These are phyloP conservation scores for Eugnorisma glareosa DNA, from an alignment of 2,888 invertebrate genomes.

Conservation along the genomic window DNA sequence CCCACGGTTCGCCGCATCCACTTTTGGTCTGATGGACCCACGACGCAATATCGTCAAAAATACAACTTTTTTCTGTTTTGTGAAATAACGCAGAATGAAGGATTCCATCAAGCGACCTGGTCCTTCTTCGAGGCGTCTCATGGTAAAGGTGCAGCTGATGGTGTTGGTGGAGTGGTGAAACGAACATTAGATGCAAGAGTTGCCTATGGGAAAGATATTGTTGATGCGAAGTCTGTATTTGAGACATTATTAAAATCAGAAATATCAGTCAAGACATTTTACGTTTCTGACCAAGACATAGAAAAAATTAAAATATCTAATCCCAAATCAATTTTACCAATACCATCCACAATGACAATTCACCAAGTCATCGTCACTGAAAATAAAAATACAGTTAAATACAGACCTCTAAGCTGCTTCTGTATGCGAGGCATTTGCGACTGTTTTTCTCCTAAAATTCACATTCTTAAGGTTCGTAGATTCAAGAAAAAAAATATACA, in stretches of 20 bases:
- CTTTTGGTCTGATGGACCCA: constrained; percentile 43
- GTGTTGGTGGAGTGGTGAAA: constrained; percentile 25
- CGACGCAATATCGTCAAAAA: constrained; percentile 53
- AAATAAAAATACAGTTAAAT: constrained; percentile 39
- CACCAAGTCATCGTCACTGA: constrained; percentile 39
- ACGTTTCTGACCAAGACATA: constrained; percentile 22
- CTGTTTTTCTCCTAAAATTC: constrained; percentile 27
- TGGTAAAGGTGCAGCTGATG: constrained; percentile 37
- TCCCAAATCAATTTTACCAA: constrained; percentile 17
- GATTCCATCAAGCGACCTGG: constrained; percentile 30
- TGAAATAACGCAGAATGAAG: constrained; percentile 21
- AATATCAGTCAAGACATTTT: constrained; percentile 15
- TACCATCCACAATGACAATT: constrained; percentile 31
- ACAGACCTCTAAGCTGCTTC: constrained; percentile 38
- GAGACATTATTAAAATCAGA: neutral
- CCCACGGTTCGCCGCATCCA: constrained; percentile 20
- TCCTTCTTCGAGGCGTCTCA: constrained; percentile 24
- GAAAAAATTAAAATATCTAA: constrained; percentile 21
- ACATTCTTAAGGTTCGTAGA: constrained; percentile 19
- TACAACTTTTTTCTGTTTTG: constrained; percentile 36
- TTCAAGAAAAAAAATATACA: constrained; percentile 8
- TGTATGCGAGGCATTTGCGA: constrained; percentile 33
- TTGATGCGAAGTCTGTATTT: constrained; percentile 2
- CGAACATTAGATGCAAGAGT: constrained; percentile 19
- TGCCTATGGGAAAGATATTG: constrained; percentile 22